Percentiles rank a stretch among this genome's conserved stretches.
Conservation (phyloP, 2,888 invertebrate genomes). For the Agonopterix subpropinquella region DNA sequence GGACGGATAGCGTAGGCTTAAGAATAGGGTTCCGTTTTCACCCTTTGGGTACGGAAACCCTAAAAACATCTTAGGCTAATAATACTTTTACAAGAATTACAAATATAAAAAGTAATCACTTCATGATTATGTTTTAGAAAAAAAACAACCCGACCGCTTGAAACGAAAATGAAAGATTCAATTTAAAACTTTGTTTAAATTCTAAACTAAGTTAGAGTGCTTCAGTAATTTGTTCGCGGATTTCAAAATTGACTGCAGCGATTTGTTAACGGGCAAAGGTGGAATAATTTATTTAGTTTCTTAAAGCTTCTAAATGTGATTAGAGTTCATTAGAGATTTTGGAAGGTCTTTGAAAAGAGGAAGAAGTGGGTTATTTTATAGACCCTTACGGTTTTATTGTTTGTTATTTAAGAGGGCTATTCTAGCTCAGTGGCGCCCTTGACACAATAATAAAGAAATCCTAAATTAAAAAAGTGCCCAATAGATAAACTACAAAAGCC, state of each 20-base stretch:
- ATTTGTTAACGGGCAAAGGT: conserved; percentile 18
- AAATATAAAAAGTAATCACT: not conserved
- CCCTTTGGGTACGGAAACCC: not conserved
- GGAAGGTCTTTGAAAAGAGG: not conserved
- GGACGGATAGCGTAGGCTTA: no score
- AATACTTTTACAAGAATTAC: not conserved
- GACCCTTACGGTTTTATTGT: no score
- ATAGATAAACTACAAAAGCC: no score
- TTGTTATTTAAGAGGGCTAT: no score
- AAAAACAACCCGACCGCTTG: conserved; percentile 5
- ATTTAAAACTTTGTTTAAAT: conserved; percentile 21
- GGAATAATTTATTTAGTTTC: conserved; percentile 14
- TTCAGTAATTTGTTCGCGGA: conserved; percentile 21
- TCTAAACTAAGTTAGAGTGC: conserved; percentile 22
- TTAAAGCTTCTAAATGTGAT: conserved; percentile 3
- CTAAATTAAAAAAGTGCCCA: no score
- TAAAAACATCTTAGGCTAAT: not conserved
- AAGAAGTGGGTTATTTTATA: no score
- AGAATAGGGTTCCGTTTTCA: no score
- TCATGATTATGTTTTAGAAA: not conserved
- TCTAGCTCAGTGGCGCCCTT: no score
- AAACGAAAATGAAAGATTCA: conserved; percentile 19
- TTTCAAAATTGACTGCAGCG: conserved; percentile 17
- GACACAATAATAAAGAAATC: no score
- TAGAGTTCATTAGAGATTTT: conserved; percentile 3